Conservation (phyloP, 2,113 vertebrate species). For the Callipepla californica region DNA sequence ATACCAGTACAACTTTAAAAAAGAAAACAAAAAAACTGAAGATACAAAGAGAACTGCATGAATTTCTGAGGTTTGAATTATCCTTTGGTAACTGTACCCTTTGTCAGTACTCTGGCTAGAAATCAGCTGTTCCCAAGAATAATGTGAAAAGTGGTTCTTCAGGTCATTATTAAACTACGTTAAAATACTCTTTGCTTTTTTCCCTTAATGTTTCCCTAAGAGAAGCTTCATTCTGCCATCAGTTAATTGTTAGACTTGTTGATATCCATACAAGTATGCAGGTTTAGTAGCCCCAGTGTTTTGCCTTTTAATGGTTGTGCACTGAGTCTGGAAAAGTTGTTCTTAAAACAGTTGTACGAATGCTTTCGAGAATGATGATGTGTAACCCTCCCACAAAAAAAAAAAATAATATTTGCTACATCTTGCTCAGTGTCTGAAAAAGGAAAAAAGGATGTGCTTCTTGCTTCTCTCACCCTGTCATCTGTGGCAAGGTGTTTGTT, state of each 20-base stretch:
- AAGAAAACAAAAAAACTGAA: background rate
- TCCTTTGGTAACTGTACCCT: background rate
- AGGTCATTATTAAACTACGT: background rate
- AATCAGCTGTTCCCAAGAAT: background rate
- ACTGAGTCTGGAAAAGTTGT: background rate
- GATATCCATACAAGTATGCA: background rate
- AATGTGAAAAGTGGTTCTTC: background rate
- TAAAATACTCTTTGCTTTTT: background rate
- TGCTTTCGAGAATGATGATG: background rate
- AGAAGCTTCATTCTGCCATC: background rate
- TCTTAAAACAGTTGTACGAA: background rate
- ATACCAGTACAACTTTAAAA: background rate
- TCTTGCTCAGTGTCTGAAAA: background rate
- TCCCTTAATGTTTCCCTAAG: background rate
- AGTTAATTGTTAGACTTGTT: background rate
- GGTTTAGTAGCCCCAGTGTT: background rate
- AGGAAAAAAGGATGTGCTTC: fast-evolving
- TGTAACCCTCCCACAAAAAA: background rate
- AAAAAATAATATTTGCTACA: background rate
- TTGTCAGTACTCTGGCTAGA: background rate
- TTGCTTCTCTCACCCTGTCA: background rate
- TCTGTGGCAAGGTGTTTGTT: background rate
- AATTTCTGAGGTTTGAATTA: background rate
- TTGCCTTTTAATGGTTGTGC: background rate
- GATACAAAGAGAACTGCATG: background rate